Evolutionary conservation across 2,797 vertebrate species (phyloP).

Genomic region (Acipenser oxyrinchus): DNA sequence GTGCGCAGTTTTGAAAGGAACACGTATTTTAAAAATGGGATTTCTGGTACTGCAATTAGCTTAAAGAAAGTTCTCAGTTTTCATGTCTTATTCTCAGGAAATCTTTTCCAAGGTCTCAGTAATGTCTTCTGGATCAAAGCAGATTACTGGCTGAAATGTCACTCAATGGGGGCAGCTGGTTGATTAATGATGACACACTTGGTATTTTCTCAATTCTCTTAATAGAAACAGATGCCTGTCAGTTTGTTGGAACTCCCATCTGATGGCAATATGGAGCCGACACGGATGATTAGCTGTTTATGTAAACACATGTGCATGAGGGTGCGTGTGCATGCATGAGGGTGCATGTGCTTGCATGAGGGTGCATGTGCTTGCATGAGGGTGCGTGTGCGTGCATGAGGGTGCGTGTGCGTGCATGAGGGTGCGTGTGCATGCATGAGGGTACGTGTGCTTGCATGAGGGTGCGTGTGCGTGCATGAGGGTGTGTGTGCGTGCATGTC

Average conservation of each 20-base stretch:
- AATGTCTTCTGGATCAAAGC: not conserved
- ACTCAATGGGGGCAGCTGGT: not conserved
- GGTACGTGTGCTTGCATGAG: not conserved
- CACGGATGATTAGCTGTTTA: not conserved
- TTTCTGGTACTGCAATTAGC: no score
- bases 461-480: not conserved
- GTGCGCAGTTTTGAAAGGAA: no score
- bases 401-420: not conserved
- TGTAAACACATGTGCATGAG: not conserved
- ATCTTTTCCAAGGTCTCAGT: not conserved
- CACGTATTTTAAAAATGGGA: no score
- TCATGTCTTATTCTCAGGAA: not conserved
- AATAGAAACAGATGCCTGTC: not conserved
- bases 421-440: not conserved
- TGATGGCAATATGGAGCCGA: not conserved
- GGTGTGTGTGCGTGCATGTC: not conserved
- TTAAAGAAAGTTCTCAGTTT: not conserved
- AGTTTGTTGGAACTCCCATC: not conserved
- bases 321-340: not conserved
- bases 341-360: not conserved
- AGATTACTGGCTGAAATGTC: not conserved
- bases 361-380: not conserved
- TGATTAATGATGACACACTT: no score
- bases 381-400: not conserved
- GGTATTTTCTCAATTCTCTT: not conserved